A percentile compares a stretch with the other conserved stretches of the same genome.
Evolutionary conservation across 2,888 invertebrate genomes (phyloP).

Genomic region (Smittia aterrima): DNA sequence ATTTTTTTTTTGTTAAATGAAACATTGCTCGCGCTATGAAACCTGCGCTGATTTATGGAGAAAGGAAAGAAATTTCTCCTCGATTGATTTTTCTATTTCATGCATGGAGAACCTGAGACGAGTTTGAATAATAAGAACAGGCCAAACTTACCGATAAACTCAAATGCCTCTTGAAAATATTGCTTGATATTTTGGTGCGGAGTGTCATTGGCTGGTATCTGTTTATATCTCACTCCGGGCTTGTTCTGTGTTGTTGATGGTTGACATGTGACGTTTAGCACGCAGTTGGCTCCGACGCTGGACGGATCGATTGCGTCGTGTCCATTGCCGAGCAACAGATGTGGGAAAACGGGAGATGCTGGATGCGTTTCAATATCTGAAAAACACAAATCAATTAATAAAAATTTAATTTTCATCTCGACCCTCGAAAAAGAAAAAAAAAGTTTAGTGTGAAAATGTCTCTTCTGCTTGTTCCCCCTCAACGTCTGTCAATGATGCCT

Average conservation of each 20-base stretch:
- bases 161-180: conserved; percentile 83
- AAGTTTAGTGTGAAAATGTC: background rate
- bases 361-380: conserved; percentile 72
- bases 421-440: background rate
- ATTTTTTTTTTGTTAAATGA: conserved; percentile 15
- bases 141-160: conserved; percentile 73
- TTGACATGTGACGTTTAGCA: conserved; percentile 78
- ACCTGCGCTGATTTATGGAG: conserved; percentile 36
- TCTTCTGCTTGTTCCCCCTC: background rate
- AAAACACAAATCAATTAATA: conserved; percentile 42
- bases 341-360: conserved; percentile 75
- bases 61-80: conserved; percentile 18
- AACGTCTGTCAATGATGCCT: background rate
- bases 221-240: conserved; percentile 64
- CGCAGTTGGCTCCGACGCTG: conserved; percentile 71
- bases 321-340: conserved; percentile 78
- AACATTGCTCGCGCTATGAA: conserved; percentile 28
- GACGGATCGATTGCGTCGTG: conserved; percentile 72
- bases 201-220: conserved; percentile 79
- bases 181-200: conserved; percentile 83
- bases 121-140: background rate
- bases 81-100: conserved; percentile 16
- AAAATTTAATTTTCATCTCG: background rate
- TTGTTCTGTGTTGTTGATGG: conserved; percentile 64
- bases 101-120: no score